A percentile compares a stretch with the other conserved stretches of the same genome.
These are phyloP conservation scores for Pitangus sulphuratus DNA, from an alignment of 2,797 vertebrate genomes.

Conservation along the genomic window DNA sequence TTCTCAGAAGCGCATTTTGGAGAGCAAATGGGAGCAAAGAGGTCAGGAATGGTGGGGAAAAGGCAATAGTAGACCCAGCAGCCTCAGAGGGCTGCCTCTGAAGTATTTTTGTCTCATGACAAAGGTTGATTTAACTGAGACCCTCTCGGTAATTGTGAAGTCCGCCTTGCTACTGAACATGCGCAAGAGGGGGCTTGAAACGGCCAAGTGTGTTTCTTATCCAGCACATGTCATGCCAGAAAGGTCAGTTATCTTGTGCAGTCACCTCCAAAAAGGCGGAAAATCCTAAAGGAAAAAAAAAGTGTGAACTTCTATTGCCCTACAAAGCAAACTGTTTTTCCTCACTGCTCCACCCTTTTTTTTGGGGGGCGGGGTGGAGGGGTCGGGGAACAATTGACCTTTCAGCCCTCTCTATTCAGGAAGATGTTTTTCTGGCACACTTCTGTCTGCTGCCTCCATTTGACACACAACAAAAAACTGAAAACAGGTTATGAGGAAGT, in stretches of 20 bases:
- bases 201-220: neutral
- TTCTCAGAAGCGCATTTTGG: neutral
- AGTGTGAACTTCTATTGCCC: neutral
- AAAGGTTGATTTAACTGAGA: neutral
- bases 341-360: rapidly evolving
- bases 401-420: neutral
- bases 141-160: neutral
- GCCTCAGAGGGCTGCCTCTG: neutral
- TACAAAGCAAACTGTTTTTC: neutral
- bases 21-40: neutral
- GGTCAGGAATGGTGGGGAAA: neutral
- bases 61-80: neutral
- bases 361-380: rapidly evolving
- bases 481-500: neutral
- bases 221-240: neutral
- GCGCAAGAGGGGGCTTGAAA: neutral
- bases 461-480: neutral
- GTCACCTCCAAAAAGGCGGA: neutral
- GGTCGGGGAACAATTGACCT: neutral
- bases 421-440: neutral
- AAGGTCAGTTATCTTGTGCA: neutral
- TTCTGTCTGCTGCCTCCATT: neutral
- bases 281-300: neutral
- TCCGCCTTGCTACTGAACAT: neutral
- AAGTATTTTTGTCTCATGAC: neutral